Conservation (phyloP, 2,797 vertebrate genomes). For the Percopsis omiscomaycus region DNA sequence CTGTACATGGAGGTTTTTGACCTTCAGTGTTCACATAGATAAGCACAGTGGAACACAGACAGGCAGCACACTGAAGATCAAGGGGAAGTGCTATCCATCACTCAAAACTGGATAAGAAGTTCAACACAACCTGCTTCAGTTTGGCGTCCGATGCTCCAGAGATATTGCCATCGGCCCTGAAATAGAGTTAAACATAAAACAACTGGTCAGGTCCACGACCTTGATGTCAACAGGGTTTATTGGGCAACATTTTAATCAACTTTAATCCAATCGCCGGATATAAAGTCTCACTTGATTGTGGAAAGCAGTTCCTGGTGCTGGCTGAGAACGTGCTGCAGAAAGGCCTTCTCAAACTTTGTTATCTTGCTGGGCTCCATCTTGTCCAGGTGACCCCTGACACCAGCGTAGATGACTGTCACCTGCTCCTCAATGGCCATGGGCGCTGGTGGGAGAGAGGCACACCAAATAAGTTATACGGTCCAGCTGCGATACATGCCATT, state of each 20-base stretch:
- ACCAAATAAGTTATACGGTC: not conserved
- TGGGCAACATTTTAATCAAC: not conserved
- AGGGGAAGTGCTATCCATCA: conserved; percentile 59
- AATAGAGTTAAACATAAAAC: conserved; percentile 30
- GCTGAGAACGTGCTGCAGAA: conserved; percentile 89
- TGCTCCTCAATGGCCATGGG: conserved; percentile 99
- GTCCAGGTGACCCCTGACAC: conserved; percentile 94
- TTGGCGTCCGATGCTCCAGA: conserved; percentile 89
- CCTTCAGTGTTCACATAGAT: conserved; percentile 73
- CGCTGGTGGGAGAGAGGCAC: conserved; percentile 53
- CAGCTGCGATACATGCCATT: not conserved
- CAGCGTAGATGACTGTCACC: conserved; percentile 95
- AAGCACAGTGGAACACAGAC: conserved; percentile 62
- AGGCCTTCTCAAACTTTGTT: conserved; percentile 93
- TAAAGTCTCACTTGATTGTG: conserved; percentile 80
- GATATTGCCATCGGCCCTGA: conserved; percentile 87
- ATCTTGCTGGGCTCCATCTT: conserved; percentile 98
- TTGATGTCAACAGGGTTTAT: not conserved
- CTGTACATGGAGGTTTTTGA: conserved; percentile 77
- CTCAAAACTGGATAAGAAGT: conserved; percentile 85
- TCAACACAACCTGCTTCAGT: conserved; percentile 90
- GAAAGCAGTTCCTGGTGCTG: conserved; percentile 89
- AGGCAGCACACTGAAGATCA: conserved; percentile 65
- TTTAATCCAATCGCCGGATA: not conserved
- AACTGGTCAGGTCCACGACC: not conserved